A percentile compares a stretch with the other conserved stretches of the same genome.
These are phyloP conservation scores for Coptodon rendalli DNA, from an alignment of 2,113 vertebrate species.

Conservation along the genomic window DNA sequence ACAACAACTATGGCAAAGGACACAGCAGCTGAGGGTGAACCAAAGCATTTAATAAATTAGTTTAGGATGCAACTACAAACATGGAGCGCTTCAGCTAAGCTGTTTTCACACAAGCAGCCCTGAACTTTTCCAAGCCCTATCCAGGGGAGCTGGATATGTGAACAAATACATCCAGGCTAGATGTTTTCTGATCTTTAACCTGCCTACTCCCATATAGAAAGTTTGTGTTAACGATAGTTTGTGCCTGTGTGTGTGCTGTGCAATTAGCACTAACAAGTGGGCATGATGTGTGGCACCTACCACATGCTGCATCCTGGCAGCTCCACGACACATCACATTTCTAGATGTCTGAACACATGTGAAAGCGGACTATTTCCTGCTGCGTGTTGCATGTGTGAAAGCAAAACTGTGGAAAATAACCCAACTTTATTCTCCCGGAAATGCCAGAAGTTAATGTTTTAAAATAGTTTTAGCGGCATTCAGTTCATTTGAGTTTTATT, in stretches of 20 bases:
- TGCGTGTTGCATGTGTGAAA: neutral
- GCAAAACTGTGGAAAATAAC: neutral
- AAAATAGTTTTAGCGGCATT: neutral
- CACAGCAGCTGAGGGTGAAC: neutral
- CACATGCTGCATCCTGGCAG: neutral
- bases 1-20: neutral
- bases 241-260: neutral
- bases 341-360: neutral
- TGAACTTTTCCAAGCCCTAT: neutral
- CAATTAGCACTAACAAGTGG: neutral
- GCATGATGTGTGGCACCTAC: neutral
- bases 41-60: neutral
- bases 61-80: neutral
- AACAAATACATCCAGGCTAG: neutral
- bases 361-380: neutral
- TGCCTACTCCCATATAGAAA: neutral
- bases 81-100: neutral
- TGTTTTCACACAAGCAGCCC: neutral
- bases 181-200: neutral
- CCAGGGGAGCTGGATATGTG: accelerated
- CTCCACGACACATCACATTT: neutral
- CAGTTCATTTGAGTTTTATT: neutral
- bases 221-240: neutral
- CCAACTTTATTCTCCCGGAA: accelerated
- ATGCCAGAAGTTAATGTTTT: neutral